Percentiles rank a stretch among this genome's conserved stretches.
Conservation (phyloP, 2,113 vertebrate species). For the Pteropus alecto region DNA sequence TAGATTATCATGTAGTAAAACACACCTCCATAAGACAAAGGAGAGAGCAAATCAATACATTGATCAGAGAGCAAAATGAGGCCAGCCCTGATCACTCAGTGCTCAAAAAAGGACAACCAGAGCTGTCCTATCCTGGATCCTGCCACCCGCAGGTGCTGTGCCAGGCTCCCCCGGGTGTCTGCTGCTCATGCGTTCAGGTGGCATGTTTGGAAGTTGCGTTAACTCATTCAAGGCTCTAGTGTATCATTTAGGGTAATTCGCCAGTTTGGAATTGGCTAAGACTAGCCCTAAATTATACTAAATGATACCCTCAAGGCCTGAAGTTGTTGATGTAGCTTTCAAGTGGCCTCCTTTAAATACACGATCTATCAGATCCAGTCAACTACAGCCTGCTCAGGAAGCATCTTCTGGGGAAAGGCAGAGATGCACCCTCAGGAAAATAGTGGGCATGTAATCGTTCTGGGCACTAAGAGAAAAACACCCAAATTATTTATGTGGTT, state of each 20-base stretch:
- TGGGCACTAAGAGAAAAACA: not conserved
- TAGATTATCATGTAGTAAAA: not conserved
- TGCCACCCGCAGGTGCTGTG: not conserved
- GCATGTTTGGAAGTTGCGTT: not conserved
- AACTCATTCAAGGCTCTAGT: not conserved
- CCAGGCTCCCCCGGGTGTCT: not conserved
- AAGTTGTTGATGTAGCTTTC: not conserved
- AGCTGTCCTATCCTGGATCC: not conserved
- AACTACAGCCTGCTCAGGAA: not conserved
- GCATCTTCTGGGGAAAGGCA: not conserved
- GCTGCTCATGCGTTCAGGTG: not conserved
- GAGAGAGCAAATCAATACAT: too few species aligned
- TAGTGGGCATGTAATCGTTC: not conserved
- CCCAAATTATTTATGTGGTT: not conserved
- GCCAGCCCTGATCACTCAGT: too few species aligned
- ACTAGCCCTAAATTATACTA: not conserved
- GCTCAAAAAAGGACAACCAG: not conserved
- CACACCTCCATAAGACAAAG: not conserved
- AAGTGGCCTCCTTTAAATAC: not conserved
- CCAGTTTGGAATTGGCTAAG: not conserved
- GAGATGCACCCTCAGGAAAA: not conserved
- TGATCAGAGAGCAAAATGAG: too few species aligned
- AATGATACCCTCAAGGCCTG: not conserved
- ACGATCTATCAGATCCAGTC: not conserved
- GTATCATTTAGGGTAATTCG: not conserved